Percentiles rank a stretch among this genome's conserved stretches.
Conservation (phyloP, 2,888 invertebrate genomes). For the Drosophila stalkeri region DNA sequence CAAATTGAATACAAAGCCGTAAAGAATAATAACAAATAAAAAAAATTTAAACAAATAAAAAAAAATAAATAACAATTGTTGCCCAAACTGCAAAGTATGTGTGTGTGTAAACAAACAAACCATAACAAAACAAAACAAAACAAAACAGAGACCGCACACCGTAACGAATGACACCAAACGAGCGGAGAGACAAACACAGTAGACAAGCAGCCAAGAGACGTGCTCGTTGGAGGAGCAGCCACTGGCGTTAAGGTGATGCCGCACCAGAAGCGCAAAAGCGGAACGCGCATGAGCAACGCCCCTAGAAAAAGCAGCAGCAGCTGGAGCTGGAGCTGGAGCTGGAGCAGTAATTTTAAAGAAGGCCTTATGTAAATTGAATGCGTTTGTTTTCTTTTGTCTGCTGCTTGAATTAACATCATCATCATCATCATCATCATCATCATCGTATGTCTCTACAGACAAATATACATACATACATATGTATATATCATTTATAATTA, state of each 20-base stretch:
- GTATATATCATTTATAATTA: neutral
- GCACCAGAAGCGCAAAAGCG: conserved; percentile 40
- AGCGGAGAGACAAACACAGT: conserved; percentile 17
- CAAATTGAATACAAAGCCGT: conserved; percentile 42
- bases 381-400: conserved; percentile 17
- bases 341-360: conserved; percentile 14
- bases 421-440: neutral
- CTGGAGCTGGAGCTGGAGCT: neutral
- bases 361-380: conserved; percentile 40
- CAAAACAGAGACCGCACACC: conserved; percentile 55
- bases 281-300: conserved; percentile 38
- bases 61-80: conserved; percentile 21
- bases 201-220: neutral
- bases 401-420: neutral
- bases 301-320: conserved; percentile 6
- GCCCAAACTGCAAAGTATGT: conserved; percentile 27
- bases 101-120: conserved; percentile 39
- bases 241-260: conserved; percentile 23
- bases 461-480: neutral
- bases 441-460: neutral
- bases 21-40: conserved; percentile 27
- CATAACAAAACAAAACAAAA: conserved; percentile 45
- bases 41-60: neutral
- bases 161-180: conserved; percentile 70
- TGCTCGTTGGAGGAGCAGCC: neutral